Conservation (phyloP, 1,140 invertebrate genomes). For the Heliconius hermathena region DNA sequence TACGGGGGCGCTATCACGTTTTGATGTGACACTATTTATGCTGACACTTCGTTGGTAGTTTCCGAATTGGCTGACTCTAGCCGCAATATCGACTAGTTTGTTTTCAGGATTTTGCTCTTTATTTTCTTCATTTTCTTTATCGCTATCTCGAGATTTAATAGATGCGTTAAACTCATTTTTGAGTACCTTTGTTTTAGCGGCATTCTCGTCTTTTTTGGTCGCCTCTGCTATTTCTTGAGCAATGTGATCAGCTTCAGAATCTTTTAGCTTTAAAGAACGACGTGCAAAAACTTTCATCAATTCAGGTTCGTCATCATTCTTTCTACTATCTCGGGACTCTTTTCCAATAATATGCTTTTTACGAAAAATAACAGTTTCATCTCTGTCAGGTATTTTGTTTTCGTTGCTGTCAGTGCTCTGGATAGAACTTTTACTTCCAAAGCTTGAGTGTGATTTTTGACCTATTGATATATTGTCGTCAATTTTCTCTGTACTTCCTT, state of each 20-base stretch:
- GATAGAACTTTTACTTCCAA: slow-evolving; percentile 81
- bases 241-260: slow-evolving; percentile 83
- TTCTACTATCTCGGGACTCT: slow-evolving; percentile 68
- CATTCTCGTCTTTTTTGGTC: slow-evolving; percentile 59
- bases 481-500: slow-evolving; percentile 72
- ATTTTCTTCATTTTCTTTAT: slow-evolving; percentile 85
- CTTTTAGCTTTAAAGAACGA: slow-evolving; percentile 88
- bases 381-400: slow-evolving; percentile 64
- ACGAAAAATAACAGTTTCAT: slow-evolving; percentile 73
- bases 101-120: slow-evolving; percentile 66
- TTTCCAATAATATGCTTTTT: slow-evolving; percentile 65
- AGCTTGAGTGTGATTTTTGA: slow-evolving; percentile 75
- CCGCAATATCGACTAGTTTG: slow-evolving; percentile 74
- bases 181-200: slow-evolving; percentile 56
- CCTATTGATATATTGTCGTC: slow-evolving; percentile 77
- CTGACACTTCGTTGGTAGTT: slow-evolving; percentile 74
- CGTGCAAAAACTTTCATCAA: slow-evolving; percentile 91
- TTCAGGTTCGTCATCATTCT: slow-evolving; percentile 87
- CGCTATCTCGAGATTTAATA: slow-evolving; percentile 84
- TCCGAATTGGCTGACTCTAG: slow-evolving; percentile 70
- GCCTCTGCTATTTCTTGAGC: slow-evolving; percentile 80
- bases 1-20: slow-evolving; percentile 66
- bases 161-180: slow-evolving; percentile 80
- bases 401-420: slow-evolving; percentile 79
- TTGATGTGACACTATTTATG: slow-evolving; percentile 69